phyloP scores from a whole-genome alignment of 2,888 invertebrate genomes.

The Coremacera marginata region DNA sequence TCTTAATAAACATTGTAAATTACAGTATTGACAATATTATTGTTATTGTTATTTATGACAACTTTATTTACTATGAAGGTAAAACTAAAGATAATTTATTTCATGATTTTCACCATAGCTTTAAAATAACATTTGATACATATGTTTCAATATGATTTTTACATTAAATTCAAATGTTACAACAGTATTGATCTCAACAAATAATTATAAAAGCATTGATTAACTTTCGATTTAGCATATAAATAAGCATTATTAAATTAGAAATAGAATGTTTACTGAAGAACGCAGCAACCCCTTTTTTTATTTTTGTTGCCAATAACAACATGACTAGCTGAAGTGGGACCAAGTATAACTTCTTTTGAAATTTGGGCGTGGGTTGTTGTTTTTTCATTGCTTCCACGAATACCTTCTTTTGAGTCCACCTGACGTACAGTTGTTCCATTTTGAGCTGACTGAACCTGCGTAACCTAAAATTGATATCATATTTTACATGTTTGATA shows the following conservation, averaged over 20 bases:
- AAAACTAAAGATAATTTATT: too few relatives aligned
- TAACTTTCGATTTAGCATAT: conserved; percentile 39
- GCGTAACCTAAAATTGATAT: conserved; percentile 60
- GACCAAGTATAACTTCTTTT: conserved; percentile 78
- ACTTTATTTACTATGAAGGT: too few relatives aligned
- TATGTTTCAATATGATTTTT: too few relatives aligned
- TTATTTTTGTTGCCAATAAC: conserved; percentile 87
- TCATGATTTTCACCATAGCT: too few relatives aligned
- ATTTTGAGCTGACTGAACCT: conserved; percentile 69
- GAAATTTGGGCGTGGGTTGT: conserved; percentile 69
- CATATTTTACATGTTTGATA: background rate
- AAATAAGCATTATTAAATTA: conserved; percentile 47
- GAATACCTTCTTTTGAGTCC: conserved; percentile 53
- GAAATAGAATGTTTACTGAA: conserved; percentile 76
- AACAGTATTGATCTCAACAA: conserved; percentile 30
- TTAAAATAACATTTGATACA: too few relatives aligned
- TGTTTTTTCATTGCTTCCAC: conserved; percentile 58
- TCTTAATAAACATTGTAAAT: too few relatives aligned
- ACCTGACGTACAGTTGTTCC: conserved; percentile 68
- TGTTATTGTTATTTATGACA: too few relatives aligned
- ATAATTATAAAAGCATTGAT: conserved; percentile 26
- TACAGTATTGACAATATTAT: too few relatives aligned
- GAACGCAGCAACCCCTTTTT: conserved; percentile 94
- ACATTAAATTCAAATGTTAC: conserved; percentile 39
- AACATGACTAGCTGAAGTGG: conserved; percentile 89